Evolutionary conservation across 2,888 invertebrate species (phyloP).

Genomic region (Coelinius sp.): DNA sequence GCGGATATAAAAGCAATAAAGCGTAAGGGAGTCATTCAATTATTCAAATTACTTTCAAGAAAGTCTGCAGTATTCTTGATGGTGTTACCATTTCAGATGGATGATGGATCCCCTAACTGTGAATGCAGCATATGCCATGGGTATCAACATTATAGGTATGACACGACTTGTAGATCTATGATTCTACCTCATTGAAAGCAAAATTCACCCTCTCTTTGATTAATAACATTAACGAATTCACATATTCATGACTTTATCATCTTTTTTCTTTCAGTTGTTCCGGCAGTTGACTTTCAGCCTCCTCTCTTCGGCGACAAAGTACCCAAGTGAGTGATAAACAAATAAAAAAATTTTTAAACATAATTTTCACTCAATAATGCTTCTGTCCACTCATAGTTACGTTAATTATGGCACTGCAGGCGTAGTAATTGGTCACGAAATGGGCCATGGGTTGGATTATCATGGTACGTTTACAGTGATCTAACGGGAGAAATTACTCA

Average conservation of each 20-base stretch:
- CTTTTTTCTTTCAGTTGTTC: conserved; percentile 44
- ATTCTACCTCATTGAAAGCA: too few relatives aligned
- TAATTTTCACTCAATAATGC: too few relatives aligned
- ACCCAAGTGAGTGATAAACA: conserved; percentile 55
- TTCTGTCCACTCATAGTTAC: conserved; percentile 29
- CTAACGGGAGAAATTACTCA: conserved; percentile 25
- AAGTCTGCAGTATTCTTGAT: not conserved
- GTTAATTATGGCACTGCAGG: conserved; percentile 46
- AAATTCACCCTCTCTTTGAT: too few relatives aligned
- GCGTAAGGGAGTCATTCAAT: not conserved
- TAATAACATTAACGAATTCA: not conserved
- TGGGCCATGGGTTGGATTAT: conserved; percentile 46
- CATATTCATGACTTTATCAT: too few relatives aligned
- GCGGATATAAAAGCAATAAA: not conserved
- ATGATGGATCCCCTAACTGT: conserved; percentile 41
- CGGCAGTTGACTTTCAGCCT: conserved; percentile 48
- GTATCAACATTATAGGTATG: conserved; percentile 62
- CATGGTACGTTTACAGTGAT: conserved; percentile 29
- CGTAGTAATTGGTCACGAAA: conserved; percentile 44
- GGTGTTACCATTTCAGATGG: not conserved
- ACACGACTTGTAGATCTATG: not conserved
- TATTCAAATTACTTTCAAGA: not conserved
- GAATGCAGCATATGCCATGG: conserved; percentile 51
- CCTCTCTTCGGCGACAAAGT: conserved; percentile 44
- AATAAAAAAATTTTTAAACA: not conserved